Conservation (phyloP, 2,113 vertebrate genomes). For the Zosterops japonicus region DNA sequence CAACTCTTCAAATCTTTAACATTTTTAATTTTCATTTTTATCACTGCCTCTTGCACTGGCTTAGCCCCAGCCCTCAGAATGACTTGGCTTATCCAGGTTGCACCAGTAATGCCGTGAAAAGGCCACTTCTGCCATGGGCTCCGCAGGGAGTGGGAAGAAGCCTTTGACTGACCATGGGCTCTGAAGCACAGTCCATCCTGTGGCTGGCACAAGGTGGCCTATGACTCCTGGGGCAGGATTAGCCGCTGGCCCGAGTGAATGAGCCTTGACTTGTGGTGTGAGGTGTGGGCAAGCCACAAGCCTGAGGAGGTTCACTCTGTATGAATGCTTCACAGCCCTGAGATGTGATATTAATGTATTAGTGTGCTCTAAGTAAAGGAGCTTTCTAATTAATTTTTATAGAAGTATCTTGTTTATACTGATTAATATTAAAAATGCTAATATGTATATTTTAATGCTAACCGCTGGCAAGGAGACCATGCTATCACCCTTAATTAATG, state of each 20-base stretch:
- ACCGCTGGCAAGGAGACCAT: neutral
- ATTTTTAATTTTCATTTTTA: too few relatives aligned
- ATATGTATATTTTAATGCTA: slow-evolving; percentile 26
- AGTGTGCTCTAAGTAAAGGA: slow-evolving; percentile 3
- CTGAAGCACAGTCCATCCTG: neutral
- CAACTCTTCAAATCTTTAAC: too few relatives aligned
- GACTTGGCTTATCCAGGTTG: neutral
- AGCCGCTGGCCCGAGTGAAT: neutral
- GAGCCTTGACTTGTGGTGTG: neutral
- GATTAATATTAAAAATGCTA: slow-evolving; percentile 43
- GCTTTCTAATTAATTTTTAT: slow-evolving; percentile 13
- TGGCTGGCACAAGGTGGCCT: neutral
- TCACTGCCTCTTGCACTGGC: accelerated
- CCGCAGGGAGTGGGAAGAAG: neutral
- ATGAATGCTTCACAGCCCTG: accelerated
- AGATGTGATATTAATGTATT: neutral
- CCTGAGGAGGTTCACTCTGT: neutral
- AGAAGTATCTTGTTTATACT: neutral
- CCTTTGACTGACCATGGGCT: neutral
- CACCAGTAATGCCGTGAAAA: accelerated
- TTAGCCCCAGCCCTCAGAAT: neutral
- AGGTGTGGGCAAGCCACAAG: accelerated
- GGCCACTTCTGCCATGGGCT: accelerated
- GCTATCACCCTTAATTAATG: neutral
- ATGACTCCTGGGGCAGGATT: neutral